phyloP scores from a whole-genome alignment of 37 sponge, comb jelly and placozoan genomes.

The Corticium candelabrum region DNA sequence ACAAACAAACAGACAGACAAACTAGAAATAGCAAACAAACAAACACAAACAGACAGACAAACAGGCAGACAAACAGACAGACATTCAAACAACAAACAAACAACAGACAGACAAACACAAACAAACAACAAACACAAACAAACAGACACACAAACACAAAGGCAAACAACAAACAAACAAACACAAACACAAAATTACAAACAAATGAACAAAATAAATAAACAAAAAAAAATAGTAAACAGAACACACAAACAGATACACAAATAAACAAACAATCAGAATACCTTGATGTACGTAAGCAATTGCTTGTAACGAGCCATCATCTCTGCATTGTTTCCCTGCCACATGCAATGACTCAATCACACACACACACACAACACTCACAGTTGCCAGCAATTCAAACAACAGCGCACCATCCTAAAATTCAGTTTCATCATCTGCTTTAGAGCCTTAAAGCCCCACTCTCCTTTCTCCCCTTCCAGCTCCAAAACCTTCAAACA shows the following conservation, averaged over 20 bases:
- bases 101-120: no score
- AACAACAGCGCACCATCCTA: conserved; percentile 39
- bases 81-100: no score
- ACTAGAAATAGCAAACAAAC: no score
- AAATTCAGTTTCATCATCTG: conserved; percentile 96
- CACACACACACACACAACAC: neutral
- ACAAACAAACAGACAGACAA: no score
- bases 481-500: conserved; percentile 55
- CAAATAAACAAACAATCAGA: conserved; percentile 19
- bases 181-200: conserved; percentile 20
- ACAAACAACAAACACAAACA: no score
- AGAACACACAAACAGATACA: no score
- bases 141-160: no score
- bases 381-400: neutral
- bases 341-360: neutral
- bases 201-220: no score
- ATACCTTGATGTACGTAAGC: conserved; percentile 70
- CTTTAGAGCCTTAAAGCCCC: conserved; percentile 98
- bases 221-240: no score
- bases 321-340: conserved; percentile 76
- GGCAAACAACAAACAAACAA: no score
- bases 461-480: conserved; percentile 83
- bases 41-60: no score
- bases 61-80: no score
- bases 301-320: conserved; percentile 73